Evolutionary conservation across 2,113 vertebrate species (phyloP).

Genomic region (Pluvialis apricaria): DNA sequence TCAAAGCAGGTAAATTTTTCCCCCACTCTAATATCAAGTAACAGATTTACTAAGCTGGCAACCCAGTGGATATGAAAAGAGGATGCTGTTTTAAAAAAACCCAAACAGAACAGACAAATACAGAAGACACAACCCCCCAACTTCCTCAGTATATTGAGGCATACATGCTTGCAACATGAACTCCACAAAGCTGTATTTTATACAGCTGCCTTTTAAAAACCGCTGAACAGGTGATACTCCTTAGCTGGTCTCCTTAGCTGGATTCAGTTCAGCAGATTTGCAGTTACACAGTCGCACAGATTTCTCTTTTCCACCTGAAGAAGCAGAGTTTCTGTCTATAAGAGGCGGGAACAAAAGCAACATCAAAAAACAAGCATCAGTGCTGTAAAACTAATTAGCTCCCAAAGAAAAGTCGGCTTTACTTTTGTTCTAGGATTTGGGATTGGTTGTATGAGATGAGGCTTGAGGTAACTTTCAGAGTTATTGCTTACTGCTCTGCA

Average conservation of each 20-base stretch:
- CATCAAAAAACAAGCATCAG: background rate
- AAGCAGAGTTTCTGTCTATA: constrained; percentile 63
- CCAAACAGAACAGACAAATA: background rate
- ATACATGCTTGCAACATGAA: constrained; percentile 15
- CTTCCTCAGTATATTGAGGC: background rate
- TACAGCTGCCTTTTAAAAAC: constrained; percentile 44
- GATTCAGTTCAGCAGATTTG: constrained; percentile 56
- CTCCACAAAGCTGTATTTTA: constrained; percentile 15
- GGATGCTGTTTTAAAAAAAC: background rate
- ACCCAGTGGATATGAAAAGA: background rate
- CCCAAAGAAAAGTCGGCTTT: background rate
- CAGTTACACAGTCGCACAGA: constrained; percentile 50
- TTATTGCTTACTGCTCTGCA: background rate
- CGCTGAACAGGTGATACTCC: background rate
- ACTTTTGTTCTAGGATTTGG: background rate
- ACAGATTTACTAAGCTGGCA: background rate
- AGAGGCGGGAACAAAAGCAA: background rate
- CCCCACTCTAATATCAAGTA: background rate
- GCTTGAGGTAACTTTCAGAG: background rate
- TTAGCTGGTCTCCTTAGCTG: background rate
- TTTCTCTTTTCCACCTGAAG: constrained; percentile 67
- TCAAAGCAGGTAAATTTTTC: background rate
- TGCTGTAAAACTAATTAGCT: background rate
- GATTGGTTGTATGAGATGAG: background rate
- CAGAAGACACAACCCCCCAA: background rate